Evolutionary conservation across 2,797 vertebrate genomes (phyloP), one percentile per base, ranked within the genome.

Genomic region (Botia kubotai): DNA sequence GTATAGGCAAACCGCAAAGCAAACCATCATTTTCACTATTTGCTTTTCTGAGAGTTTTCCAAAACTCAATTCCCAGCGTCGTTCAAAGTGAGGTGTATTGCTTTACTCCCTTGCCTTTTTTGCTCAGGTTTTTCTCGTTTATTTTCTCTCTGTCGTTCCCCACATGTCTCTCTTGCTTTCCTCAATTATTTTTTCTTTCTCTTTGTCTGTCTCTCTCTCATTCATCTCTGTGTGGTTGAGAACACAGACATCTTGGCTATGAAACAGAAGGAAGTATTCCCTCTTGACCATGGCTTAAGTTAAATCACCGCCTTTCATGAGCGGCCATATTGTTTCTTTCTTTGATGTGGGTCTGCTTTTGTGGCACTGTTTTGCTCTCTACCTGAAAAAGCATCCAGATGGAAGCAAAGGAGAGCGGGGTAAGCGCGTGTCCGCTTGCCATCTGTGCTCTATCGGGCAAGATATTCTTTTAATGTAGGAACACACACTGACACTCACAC

Each of bases 301-400:
- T 80, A 87, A 88, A 87, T 88, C 81, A 83, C 82, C 81, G 70
- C 75, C 90, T 92, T 88, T 91, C 86, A 90, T 90, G 87, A 84
- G 74, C 60, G 13, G 85, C 89, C 88, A 89, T 89, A 88, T 82
- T 88, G 90, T 87, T 82, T 82, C 72, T 80, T 85, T 85, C 90
- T 90, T 91, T 93, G 90, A 92, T 91, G 89, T 90, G 82, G 72
- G 70, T 77, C 60, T 76, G 81, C 85, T 89, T 79, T 88, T 86
- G 80, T 73, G 79, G 69, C 62, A 23, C 55, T 75, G 81, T 75
- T 81, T 85, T 77, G 79, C 82, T 71, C 72, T 84, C 86, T 88
- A 92, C 93, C 91, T 92, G 90, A 85, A 89, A 88, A 87, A 85
- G 80, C 80, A 86, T 87, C 90, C 91, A 92, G 91, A 93, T 92